Evolutionary conservation across 1,140 invertebrate species (phyloP).

Genomic region (Manduca sexta): DNA sequence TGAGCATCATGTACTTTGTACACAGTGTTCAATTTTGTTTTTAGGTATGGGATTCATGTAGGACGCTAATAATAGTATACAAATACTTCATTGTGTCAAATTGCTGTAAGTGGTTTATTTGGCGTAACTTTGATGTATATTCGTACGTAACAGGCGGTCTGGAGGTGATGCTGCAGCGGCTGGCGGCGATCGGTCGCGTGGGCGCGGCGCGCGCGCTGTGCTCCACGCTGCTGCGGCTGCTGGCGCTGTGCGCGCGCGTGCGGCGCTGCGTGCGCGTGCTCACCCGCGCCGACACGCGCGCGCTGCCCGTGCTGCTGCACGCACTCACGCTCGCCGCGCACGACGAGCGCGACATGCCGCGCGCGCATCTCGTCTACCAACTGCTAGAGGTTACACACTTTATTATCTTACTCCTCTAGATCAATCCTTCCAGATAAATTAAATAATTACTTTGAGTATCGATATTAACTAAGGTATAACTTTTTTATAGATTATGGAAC

Average conservation of each 20-base stretch:
- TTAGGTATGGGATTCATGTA: background rate
- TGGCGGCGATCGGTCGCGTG: slow-evolving; percentile 75
- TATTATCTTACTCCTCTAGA: background rate
- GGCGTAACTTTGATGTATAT: background rate
- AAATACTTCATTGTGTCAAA: too few relatives aligned
- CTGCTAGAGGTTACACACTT: slow-evolving; percentile 50
- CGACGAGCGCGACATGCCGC: slow-evolving; percentile 56
- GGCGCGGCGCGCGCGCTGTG: slow-evolving; percentile 62
- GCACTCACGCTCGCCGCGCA: slow-evolving; percentile 63
- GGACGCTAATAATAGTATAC: too few relatives aligned
- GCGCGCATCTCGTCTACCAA: slow-evolving; percentile 59
- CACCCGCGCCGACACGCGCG: slow-evolving; percentile 55
- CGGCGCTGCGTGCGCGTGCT: slow-evolving; percentile 67
- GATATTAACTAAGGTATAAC: background rate
- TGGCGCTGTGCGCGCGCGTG: slow-evolving; percentile 64
- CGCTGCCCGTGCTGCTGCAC: slow-evolving; percentile 65
- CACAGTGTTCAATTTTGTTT: background rate
- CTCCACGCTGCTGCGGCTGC: slow-evolving; percentile 58
- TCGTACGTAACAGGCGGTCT: slow-evolving; percentile 83
- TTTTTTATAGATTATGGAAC: slow-evolving; percentile 88
- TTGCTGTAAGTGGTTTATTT: too few relatives aligned
- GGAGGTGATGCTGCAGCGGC: slow-evolving; percentile 83
- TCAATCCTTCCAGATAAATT: background rate
- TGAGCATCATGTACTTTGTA: background rate
- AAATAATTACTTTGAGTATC: background rate